These are phyloP conservation scores for Carcinoscorpius rotundicauda DNA, from an alignment of 1,140 invertebrate species.

Conservation along the genomic window DNA sequence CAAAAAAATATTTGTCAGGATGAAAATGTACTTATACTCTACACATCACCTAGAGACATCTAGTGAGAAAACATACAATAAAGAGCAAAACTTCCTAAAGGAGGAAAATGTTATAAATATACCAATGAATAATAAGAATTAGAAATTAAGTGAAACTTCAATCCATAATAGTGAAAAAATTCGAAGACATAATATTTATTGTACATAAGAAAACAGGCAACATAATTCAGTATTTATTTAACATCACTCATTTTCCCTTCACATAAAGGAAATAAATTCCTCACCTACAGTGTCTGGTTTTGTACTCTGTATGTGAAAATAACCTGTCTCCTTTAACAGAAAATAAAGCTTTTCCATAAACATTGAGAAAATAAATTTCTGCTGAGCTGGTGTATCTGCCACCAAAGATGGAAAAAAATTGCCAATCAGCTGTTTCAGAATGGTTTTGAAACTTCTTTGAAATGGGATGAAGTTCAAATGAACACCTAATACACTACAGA, in stretches of 20 bases:
- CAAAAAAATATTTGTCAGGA: too few species aligned
- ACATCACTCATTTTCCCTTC: conserved; percentile 6
- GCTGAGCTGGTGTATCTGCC: neutral
- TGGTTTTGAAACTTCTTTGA: neutral
- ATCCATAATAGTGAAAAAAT: too few species aligned
- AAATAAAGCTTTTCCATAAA: neutral
- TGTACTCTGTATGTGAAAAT: conserved; percentile 64
- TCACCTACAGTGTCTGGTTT: conserved; percentile 82
- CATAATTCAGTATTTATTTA: conserved; percentile 24
- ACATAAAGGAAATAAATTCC: conserved; percentile 15
- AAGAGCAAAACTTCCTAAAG: too few species aligned
- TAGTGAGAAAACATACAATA: too few species aligned
- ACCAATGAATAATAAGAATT: too few species aligned
- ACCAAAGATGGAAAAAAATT: neutral
- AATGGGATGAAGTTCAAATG: neutral
- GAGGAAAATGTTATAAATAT: too few species aligned
- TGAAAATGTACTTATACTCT: too few species aligned
- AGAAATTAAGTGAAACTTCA: too few species aligned
- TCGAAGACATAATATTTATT: too few species aligned
- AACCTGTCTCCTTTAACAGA: conserved; percentile 49
- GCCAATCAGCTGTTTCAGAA: neutral
- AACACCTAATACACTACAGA: neutral
- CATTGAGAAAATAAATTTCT: neutral
- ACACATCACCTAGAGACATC: too few species aligned
- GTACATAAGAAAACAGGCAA: too few species aligned